These are phyloP conservation scores for Drosophila malerkotliana DNA, from an alignment of 1,140 invertebrate species.

Conservation along the genomic window DNA sequence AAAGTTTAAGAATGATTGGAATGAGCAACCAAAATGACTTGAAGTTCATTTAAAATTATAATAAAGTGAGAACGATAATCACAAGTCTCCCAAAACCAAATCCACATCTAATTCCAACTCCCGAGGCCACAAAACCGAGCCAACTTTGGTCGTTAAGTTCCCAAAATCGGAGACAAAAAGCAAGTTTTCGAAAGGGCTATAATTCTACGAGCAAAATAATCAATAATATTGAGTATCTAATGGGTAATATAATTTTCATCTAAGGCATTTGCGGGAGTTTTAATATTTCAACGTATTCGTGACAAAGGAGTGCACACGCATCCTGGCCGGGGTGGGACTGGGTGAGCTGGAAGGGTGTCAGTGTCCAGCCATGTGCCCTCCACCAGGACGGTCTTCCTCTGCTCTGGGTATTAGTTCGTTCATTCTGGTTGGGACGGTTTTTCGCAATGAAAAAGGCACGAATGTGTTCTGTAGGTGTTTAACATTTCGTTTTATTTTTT, in stretches of 20 bases:
- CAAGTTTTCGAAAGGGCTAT: conserved; percentile 40
- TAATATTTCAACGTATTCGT: conserved; percentile 61
- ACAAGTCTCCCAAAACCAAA: not conserved
- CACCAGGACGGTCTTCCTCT: conserved; percentile 17
- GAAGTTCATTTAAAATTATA: not conserved
- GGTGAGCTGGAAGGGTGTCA: not conserved
- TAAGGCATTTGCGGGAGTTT: conserved; percentile 67
- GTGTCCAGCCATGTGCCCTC: not conserved
- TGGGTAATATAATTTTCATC: conserved; percentile 72
- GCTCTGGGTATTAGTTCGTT: conserved; percentile 4
- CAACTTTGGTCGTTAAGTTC: conserved; percentile 40
- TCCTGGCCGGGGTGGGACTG: not conserved
- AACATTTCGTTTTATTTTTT: conserved; percentile 45
- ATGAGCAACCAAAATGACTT: not conserved
- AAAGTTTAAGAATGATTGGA: not conserved
- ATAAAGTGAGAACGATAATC: not conserved
- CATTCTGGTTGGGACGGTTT: conserved; percentile 69
- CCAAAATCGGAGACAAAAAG: conserved; percentile 38
- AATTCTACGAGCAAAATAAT: conserved; percentile 61
- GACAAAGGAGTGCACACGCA: conserved; percentile 13
- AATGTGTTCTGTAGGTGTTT: conserved; percentile 64
- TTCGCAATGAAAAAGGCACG: conserved; percentile 80
- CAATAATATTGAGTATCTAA: conserved; percentile 51
- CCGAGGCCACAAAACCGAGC: conserved; percentile 25
- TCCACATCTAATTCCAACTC: not conserved